phyloP scores from a whole-genome alignment of 2,113 vertebrate genomes.

The Naja naja region DNA sequence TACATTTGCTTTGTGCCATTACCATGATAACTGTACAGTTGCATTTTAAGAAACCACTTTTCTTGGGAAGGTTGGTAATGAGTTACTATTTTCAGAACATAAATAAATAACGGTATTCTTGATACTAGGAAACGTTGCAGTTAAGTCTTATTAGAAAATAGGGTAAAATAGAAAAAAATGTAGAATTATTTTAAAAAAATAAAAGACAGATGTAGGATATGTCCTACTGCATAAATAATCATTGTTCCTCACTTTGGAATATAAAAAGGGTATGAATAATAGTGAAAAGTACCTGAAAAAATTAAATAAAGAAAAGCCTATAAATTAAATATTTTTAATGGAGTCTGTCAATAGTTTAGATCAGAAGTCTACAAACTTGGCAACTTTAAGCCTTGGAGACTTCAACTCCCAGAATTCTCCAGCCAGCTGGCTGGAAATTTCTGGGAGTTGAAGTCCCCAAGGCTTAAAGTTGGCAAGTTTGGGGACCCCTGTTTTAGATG shows the following conservation, averaged over 20 bases:
- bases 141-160: constrained; percentile 11
- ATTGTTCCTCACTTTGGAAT: not conserved
- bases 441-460: too few relatives aligned
- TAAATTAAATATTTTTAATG: not conserved
- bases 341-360: not conserved
- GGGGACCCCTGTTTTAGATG: not conserved
- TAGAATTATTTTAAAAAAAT: not conserved
- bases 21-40: constrained; percentile 14
- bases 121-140: accelerated
- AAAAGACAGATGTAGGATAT: not conserved
- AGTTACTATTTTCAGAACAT: constrained; percentile 8
- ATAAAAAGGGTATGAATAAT: not conserved
- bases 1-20: constrained; percentile 12
- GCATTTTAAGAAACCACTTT: not conserved
- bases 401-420: too few relatives aligned
- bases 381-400: too few relatives aligned
- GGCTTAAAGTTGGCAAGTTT: too few relatives aligned
- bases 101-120: not conserved
- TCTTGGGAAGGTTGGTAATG: not conserved
- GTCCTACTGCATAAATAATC: not conserved
- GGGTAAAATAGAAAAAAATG: not conserved
- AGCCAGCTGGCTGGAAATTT: too few relatives aligned
- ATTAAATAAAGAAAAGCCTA: not conserved
- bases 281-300: not conserved
- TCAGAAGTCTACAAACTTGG: not conserved